Evolutionary conservation across 1,140 invertebrate species (phyloP), one percentile per base, ranked within the genome.

Genomic region (Euura saliciscinereae): DNA sequence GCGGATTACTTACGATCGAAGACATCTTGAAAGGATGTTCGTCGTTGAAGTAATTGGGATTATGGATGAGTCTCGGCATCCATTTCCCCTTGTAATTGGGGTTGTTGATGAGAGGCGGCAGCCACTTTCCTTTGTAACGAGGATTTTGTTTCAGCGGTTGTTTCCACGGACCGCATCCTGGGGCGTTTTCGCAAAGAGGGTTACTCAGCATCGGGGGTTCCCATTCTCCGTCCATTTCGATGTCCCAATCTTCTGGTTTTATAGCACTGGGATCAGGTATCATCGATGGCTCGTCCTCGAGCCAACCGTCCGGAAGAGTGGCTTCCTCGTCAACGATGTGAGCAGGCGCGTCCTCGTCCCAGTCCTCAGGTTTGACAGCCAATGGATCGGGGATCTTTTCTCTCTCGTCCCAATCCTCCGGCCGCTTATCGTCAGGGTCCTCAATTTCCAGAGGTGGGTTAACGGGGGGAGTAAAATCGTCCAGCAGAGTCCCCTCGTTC

Each of bases 201-300:
- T 99, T 99, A 73, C 93, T 91, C 45, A 99, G 93, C 69, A 97
- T 88, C 0, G 98, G 95, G 13, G 98, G 93, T 87, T 99, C 98
- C 98, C 98, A 99, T 85, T 96, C 94, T 1, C 98, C 98, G 89
- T 99, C 98, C 93, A 99, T 99, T 76, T 98, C 97, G 67, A 94
- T 91, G 88, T 99, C 98, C 98, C 98, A 99, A 85, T 99, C 98
- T 1, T 91, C 91, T 0, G 98, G 98, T 88, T 97, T 98, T 45
- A 91, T 87, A 6, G 97, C 95, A 65, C 93, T 91, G 0, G 96
- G 93, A 88, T 99, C 97, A 75, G 96, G 92, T 73, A 99, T 94
- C 84, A 94, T 93, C 66, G 93, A 90, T 1, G 94, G 92, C 86
- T 99, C 98, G 80, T 98, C 92, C 76, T 99, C 97, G 7, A 99